These are phyloP conservation scores for Rhinichthys klamathensis DNA, from an alignment of 2,113 vertebrate genomes.

Conservation along the genomic window DNA sequence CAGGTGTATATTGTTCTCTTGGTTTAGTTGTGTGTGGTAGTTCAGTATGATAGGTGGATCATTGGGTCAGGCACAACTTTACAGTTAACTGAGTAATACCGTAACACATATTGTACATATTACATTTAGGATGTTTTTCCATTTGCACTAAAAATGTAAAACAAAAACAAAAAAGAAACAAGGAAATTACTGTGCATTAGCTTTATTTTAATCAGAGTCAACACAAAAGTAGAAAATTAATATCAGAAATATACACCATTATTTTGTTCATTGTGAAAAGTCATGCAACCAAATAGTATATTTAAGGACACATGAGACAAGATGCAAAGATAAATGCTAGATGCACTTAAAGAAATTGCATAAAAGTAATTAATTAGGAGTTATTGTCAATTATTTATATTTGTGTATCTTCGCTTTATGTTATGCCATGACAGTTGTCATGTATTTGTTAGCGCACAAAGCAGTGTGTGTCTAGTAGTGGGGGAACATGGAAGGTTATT, in stretches of 20 bases:
- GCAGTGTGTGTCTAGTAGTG: slow-evolving; percentile 43
- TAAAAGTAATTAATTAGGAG: neutral
- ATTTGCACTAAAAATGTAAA: neutral
- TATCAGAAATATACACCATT: neutral
- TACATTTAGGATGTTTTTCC: neutral
- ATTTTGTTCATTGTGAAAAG: neutral
- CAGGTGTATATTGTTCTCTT: neutral
- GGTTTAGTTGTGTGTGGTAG: neutral
- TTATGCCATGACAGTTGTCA: neutral
- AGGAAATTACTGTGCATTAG: neutral
- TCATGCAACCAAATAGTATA: neutral
- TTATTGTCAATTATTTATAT: neutral
- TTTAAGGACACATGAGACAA: neutral
- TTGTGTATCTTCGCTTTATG: neutral
- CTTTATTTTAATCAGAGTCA: neutral
- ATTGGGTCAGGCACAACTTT: slow-evolving; percentile 39
- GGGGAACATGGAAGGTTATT: slow-evolving; percentile 34
- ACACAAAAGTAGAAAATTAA: neutral
- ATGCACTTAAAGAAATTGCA: neutral
- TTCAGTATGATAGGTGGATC: neutral
- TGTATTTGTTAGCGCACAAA: slow-evolving; percentile 17
- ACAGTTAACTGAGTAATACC: slow-evolving; percentile 41
- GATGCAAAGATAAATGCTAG: neutral
- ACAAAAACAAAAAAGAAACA: neutral
- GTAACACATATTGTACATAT: neutral